These are phyloP conservation scores for Rhinoptilus africanus DNA, from an alignment of 2,113 vertebrate genomes.

Conservation along the genomic window DNA sequence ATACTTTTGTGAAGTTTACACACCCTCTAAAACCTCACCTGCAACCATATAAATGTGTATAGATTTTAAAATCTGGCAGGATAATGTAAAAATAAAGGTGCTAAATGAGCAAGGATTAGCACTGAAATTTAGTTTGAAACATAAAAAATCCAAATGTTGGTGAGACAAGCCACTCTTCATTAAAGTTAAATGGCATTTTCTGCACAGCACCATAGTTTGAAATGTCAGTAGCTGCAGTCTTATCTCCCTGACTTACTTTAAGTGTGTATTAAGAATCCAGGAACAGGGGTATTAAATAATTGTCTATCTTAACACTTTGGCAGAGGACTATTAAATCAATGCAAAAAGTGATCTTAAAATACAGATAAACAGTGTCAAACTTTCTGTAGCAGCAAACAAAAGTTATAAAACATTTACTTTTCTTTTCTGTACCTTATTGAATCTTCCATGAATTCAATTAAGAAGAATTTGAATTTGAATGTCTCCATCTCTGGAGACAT, in stretches of 20 bases:
- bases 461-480: no score
- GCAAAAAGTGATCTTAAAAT: not conserved
- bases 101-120: not conserved
- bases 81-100: not conserved
- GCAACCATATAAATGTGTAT: not conserved
- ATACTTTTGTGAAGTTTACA: not conserved
- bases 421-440: not conserved
- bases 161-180: not conserved
- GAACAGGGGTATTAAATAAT: not conserved
- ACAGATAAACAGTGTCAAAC: not conserved
- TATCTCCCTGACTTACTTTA: not conserved
- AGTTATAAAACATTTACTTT: not conserved
- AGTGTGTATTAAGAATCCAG: not conserved
- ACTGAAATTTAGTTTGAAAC: not conserved
- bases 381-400: not conserved
- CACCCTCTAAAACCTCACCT: not conserved
- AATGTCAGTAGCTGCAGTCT: not conserved
- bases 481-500: no score
- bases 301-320: not conserved
- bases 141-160: not conserved
- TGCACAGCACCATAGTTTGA: not conserved
- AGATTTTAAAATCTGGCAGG: not conserved
- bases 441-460: not conserved
- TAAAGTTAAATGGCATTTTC: not conserved
- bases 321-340: not conserved